These are phyloP conservation scores for Andrena chrysosceles DNA, from an alignment of 2,888 invertebrate genomes.

Conservation along the genomic window DNA sequence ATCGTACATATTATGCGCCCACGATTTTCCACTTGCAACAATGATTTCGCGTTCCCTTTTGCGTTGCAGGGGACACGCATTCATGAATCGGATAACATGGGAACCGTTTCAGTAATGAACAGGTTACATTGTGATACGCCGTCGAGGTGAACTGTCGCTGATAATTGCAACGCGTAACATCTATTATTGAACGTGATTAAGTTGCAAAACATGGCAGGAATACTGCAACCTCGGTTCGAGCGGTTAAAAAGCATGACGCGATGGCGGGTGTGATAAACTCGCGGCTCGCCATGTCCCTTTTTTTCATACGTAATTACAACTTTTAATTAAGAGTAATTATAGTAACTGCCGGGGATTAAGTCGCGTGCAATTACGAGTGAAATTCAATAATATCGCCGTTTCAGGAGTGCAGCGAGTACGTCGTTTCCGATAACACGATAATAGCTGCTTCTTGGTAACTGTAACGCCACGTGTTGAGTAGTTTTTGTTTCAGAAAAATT, in stretches of 20 bases:
- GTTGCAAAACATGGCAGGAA: conserved; percentile 42
- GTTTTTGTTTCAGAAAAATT: neutral
- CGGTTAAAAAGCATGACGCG: conserved; percentile 22
- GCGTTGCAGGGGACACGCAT: conserved; percentile 1
- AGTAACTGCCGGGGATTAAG: conserved; percentile 16
- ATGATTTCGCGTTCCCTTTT: neutral
- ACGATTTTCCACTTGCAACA: conserved; percentile 14
- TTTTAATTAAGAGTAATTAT: conserved; percentile 40
- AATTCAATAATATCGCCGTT: conserved; percentile 22
- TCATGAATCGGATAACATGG: conserved; percentile 24
- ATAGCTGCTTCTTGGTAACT: neutral
- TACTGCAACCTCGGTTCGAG: neutral
- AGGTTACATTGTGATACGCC: conserved; percentile 27
- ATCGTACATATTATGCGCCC: neutral
- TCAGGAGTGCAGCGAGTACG: neutral
- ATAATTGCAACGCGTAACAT: conserved; percentile 46
- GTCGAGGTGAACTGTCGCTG: conserved; percentile 33
- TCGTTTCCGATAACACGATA: neutral
- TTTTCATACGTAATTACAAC: conserved; percentile 24
- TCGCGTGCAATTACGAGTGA: conserved; percentile 1
- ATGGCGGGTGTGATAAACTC: conserved; percentile 46
- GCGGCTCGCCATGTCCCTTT: neutral
- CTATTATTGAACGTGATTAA: conserved; percentile 45
- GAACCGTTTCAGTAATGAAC: conserved; percentile 40
- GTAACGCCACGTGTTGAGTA: neutral